These are phyloP conservation scores for Tangara arthus DNA, from an alignment of 2,797 vertebrate genomes.

Conservation along the genomic window DNA sequence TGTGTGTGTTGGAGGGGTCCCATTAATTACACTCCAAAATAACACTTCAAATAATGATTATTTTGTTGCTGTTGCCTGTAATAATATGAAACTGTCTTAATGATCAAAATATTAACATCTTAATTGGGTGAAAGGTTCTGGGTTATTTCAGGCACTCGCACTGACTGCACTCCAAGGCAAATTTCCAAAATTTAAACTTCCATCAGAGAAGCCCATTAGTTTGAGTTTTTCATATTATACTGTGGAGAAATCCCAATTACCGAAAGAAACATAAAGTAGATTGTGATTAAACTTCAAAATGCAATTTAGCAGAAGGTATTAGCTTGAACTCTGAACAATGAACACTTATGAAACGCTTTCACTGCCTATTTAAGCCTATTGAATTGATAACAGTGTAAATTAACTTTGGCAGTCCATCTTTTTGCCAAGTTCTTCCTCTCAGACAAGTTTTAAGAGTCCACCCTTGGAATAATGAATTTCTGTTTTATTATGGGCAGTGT, in stretches of 20 bases:
- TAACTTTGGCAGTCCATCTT: slow-evolving; percentile 58
- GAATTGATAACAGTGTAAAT: slow-evolving; percentile 70
- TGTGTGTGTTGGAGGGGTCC: fast-evolving
- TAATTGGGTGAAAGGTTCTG: slow-evolving; percentile 6
- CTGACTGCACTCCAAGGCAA: not conserved
- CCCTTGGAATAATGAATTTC: slow-evolving; percentile 29
- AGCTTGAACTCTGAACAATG: slow-evolving; percentile 61
- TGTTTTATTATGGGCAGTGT: slow-evolving; percentile 19
- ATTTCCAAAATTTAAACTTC: slow-evolving; percentile 31
- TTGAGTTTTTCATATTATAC: slow-evolving; percentile 10
- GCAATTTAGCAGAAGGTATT: slow-evolving; percentile 70
- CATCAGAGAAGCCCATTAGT: slow-evolving; percentile 22
- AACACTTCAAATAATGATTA: not conserved
- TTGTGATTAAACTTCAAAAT: slow-evolving; percentile 69
- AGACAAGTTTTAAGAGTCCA: slow-evolving; percentile 34
- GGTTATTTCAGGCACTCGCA: not conserved
- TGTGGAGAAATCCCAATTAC: slow-evolving; percentile 58
- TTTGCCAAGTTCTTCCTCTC: slow-evolving; percentile 47
- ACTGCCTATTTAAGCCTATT: slow-evolving; percentile 62
- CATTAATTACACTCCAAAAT: not conserved
- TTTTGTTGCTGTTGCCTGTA: not conserved
- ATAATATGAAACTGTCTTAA: not conserved
- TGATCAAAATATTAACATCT: not conserved
- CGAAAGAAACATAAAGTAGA: slow-evolving; percentile 53
- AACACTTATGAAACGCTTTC: slow-evolving; percentile 58